Evolutionary conservation across 2,888 invertebrate genomes (phyloP), one percentile per base, ranked within the genome.

Genomic region (Lucinisca nassula): DNA sequence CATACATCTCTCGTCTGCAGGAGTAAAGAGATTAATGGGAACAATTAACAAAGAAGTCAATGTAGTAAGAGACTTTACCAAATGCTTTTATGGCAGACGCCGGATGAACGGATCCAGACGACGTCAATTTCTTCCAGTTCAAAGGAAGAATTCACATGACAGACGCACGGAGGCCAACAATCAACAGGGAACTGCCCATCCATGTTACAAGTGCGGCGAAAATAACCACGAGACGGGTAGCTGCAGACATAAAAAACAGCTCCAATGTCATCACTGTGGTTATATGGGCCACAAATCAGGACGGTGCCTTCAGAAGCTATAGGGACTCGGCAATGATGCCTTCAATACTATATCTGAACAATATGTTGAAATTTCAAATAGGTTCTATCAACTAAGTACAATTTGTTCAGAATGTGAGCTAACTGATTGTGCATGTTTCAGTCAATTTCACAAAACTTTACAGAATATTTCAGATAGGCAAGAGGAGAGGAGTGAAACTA

Each of bases 251-350:
- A 55, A 21, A 4, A 21, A 55, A 14, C 55, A 55, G n/a, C 21
- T 55, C 4, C 8, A 55, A n/a, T 55, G 55, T 55, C 21, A 12
- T 55, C 55, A 55, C n/a, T 55, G 55, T 55, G n/a, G n/a, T 4
- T 55, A n/a, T n/a, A 12, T 17, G 4, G n/a, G 55, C 12, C 55
- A 55, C n/a, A 55, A 55, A 21, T 55, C 55, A 4, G 10, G n/a
- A 8, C 55, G 55, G 4, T 55, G 55, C 21, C 55, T 55, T 17
- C 10, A 55, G 4, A n/a, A 55, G n/a, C n/a, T n/a, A 14, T 55
- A 55, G 55, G 55, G 21, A 55, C 55, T 55, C 55, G n/a, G 55
- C 55, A 55, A 55, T 55, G 55, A 55, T 55, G 55, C 55, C 55
- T 55, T 21, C 8, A 55, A 4, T n/a, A 14, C n/a, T 14, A 55